phyloP scores from a whole-genome alignment of 2,113 vertebrate species.

The Cyanoliseus patagonus region DNA sequence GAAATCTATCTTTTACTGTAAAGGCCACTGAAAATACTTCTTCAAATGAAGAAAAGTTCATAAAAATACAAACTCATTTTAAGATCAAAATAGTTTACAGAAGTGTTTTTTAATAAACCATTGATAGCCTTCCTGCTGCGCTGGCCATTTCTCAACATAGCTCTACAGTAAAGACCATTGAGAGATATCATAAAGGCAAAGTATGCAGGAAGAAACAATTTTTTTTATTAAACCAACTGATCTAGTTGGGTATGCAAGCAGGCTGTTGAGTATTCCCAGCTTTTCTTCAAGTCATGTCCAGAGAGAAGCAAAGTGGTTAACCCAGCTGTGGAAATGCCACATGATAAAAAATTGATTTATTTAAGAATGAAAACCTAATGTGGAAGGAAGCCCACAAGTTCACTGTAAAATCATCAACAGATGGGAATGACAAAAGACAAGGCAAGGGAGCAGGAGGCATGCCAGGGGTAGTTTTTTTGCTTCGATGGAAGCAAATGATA shows the following conservation, averaged over 20 bases:
- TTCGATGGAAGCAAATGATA: background rate
- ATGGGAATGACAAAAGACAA: background rate
- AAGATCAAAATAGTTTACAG: background rate
- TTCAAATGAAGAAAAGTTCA: background rate
- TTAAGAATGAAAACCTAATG: background rate
- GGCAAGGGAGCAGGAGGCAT: background rate
- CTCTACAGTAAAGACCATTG: background rate
- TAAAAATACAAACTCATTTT: background rate
- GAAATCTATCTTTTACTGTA: background rate
- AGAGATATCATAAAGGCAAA: background rate
- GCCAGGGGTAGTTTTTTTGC: background rate
- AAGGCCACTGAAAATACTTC: background rate
- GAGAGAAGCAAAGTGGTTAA: background rate
- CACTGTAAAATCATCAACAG: background rate
- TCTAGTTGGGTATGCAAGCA: background rate
- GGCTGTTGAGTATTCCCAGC: background rate
- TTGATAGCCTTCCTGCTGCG: background rate
- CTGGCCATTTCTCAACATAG: background rate
- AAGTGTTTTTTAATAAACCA: background rate
- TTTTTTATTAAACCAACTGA: background rate
- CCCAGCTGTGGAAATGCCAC: background rate
- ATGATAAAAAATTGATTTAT: background rate
- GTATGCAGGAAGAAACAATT: background rate
- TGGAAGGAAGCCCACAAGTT: background rate
- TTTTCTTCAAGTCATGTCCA: background rate